Base-by-base conservation (phyloP, 1,140 invertebrate genomes). In the Piezodorus guildinii region DNA sequence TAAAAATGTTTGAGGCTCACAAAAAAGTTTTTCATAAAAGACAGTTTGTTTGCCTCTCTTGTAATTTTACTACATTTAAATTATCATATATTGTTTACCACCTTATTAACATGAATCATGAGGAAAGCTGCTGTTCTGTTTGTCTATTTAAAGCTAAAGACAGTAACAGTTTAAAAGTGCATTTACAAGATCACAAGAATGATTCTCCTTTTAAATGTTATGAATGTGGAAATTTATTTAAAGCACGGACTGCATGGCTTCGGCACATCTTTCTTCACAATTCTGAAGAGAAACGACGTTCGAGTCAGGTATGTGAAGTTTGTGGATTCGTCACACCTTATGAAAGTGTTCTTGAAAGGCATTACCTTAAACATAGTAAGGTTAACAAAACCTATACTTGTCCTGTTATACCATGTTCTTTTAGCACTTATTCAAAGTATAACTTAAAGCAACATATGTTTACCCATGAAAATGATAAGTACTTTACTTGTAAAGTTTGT, bases 11-110 rank as follows among this genome's bases (percentile, higher is more conserved):
- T 17, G 25, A 54, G 19, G 16, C 17, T 17, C 64, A 65, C 51
- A 43, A 30, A 19, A 61, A 65, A 44, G 49, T 62, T 43, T 65
- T 62, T 62, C 64, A 65, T 45, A 52, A n/a, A 19, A 65, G 54
- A 46, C 14, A 58, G 16, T 65, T 61, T 62, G 14, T 27, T 19
- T 65, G 64, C 21, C 25, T 65, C 14, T 52, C 23, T 15, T 65
- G 64, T 39, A 52, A 65, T 17, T 62, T 27, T 39, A 62, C 15
- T 5, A 52, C 62, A 21, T 44, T 52, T 52, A 62, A 62, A 39
- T 21, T 62, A 23, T 34, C 27, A 1, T 51, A 62, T 14, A 62
- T 62, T 15, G 25, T 62, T 17, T 43, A 27, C 19, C 62, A 62
- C 52, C 30, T 62, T 17, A 52, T 30, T 8, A 54, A 51, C 17